These are phyloP conservation scores for Drosophila meridiana DNA, from an alignment of 2,888 invertebrate genomes.

Conservation along the genomic window DNA sequence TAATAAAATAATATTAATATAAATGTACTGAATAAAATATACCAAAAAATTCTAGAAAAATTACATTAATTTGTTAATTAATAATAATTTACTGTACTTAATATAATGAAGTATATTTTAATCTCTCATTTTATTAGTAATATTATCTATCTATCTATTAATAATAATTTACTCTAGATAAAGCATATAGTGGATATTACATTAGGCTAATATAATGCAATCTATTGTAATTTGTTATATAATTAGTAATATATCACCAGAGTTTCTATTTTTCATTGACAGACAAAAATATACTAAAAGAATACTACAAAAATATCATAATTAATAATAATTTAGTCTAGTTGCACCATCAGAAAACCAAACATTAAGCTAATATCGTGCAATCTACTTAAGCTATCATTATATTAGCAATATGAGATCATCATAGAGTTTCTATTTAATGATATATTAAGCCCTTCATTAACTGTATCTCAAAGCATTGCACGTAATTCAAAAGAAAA, in stretches of 20 bases:
- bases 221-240: no score
- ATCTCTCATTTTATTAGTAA: no score
- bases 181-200: neutral
- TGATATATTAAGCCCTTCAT: neutral
- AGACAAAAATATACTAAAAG: neutral
- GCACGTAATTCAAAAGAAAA: constrained; percentile 3
- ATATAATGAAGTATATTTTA: no score
- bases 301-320: neutral
- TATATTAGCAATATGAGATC: neutral
- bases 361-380: neutral
- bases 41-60: no score
- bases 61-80: no score
- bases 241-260: no score
- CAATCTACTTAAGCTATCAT: neutral
- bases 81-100: no score
- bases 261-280: neutral
- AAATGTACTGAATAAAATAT: no score
- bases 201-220: neutral
- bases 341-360: neutral
- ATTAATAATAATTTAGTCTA: neutral
- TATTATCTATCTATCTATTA: no score
- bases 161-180: no score
- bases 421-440: neutral
- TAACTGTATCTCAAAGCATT: neutral
- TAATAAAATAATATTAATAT: no score